A percentile compares a stretch with the other conserved stretches of the same genome.
These are phyloP conservation scores for Drosophila littoralis DNA, from an alignment of 1,140 invertebrate species.

Conservation along the genomic window DNA sequence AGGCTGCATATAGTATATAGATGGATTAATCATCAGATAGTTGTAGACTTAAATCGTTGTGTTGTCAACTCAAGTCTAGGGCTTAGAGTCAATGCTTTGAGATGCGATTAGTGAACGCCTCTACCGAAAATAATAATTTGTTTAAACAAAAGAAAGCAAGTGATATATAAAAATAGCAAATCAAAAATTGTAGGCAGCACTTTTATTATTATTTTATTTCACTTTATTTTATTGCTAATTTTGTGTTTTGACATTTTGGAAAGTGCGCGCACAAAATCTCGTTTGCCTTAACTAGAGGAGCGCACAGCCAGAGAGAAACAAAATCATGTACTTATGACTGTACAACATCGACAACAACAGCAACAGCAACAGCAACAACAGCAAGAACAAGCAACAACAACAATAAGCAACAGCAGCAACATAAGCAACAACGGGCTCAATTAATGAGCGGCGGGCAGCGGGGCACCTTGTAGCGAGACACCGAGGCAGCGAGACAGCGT, in stretches of 20 bases:
- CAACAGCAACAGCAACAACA: constrained; percentile 18
- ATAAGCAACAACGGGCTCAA: constrained; percentile 27
- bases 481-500: constrained; percentile 50
- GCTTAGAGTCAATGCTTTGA: background rate
- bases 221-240: constrained; percentile 40
- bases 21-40: constrained; percentile 1
- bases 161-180: constrained; percentile 1
- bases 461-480: constrained; percentile 36
- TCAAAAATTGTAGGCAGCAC: constrained; percentile 15
- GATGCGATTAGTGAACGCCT: background rate
- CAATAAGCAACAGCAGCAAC: constrained; percentile 13
- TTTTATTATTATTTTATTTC: constrained; percentile 17
- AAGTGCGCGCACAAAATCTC: constrained; percentile 68
- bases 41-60: background rate
- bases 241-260: constrained; percentile 71
- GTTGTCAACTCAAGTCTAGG: no score
- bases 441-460: constrained; percentile 45
- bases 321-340: constrained; percentile 46
- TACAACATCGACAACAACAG: constrained; percentile 16
- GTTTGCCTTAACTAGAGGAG: constrained; percentile 68
- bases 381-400: constrained; percentile 12
- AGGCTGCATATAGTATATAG: background rate
- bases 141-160: background rate
- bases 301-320: constrained; percentile 32
- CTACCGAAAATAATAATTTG: background rate